A percentile compares a stretch with the other conserved stretches of the same genome.
These are phyloP conservation scores for Protobothrops mucrosquamatus DNA, from an alignment of 2,113 vertebrate species.

Conservation along the genomic window DNA sequence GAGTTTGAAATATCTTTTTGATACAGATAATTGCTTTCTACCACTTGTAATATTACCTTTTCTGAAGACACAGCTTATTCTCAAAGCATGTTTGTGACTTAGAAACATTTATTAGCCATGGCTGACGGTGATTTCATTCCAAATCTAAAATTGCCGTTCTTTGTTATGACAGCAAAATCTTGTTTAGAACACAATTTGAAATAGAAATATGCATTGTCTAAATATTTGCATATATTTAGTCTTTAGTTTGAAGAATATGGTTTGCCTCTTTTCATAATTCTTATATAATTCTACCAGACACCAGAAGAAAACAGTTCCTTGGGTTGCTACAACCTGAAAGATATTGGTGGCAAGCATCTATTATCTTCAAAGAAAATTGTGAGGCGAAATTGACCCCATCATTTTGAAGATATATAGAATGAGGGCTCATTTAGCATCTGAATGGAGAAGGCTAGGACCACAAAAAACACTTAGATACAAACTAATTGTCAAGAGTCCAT, in stretches of 20 bases:
- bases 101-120: background rate
- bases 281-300: slow-evolving; percentile 3
- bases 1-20: background rate
- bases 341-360: background rate
- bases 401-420: background rate
- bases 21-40: background rate
- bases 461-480: background rate
- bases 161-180: background rate
- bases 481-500: background rate
- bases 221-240: background rate
- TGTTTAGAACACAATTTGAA: background rate
- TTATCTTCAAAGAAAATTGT: background rate
- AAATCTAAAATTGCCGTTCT: slow-evolving; percentile 25
- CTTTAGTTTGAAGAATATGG: background rate
- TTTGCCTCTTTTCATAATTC: background rate
- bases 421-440: background rate
- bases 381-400: background rate
- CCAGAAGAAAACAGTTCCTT: background rate
- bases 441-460: background rate
- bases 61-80: background rate
- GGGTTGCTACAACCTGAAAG: background rate
- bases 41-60: background rate
- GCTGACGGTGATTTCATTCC: background rate
- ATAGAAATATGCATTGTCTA: slow-evolving; percentile 1
- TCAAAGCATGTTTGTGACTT: background rate